Conservation (phyloP, 2,888 invertebrate species). For the Sicus ferrugineus region DNA sequence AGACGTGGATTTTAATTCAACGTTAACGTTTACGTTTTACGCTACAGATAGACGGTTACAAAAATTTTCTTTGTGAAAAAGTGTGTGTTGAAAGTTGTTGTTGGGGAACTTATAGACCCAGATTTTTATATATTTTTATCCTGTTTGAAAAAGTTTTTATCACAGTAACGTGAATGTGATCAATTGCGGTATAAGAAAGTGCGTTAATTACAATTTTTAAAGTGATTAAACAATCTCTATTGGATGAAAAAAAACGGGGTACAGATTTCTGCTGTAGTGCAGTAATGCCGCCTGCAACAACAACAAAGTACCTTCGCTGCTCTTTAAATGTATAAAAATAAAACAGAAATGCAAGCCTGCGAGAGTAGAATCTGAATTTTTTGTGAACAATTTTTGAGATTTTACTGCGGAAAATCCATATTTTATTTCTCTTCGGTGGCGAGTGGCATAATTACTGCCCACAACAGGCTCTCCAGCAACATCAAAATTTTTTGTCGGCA, state of each 20-base stretch:
- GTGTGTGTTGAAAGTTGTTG: slow-evolving; percentile 6
- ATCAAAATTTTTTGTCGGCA: no score
- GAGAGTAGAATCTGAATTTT: background rate
- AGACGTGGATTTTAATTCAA: background rate
- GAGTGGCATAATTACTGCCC: no score
- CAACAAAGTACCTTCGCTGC: background rate
- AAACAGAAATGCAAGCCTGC: background rate
- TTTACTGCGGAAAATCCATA: no score
- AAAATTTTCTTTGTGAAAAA: slow-evolving; percentile 18
- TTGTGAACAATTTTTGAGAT: no score
- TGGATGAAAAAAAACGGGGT: no score
- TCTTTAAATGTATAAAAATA: background rate
- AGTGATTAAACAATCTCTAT: no score
- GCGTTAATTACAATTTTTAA: background rate
- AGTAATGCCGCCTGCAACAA: no score
- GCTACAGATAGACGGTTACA: slow-evolving; percentile 10
- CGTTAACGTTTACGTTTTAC: background rate
- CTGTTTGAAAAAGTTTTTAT: background rate
- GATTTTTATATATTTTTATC: background rate
- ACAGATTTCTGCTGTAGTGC: no score
- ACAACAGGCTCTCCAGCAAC: no score
- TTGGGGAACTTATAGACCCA: no score
- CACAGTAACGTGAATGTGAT: background rate
- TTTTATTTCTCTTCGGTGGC: no score
- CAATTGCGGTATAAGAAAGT: background rate